Evolutionary conservation across 1,140 invertebrate genomes (phyloP).

Genomic region (Zaprionus vittiger): DNA sequence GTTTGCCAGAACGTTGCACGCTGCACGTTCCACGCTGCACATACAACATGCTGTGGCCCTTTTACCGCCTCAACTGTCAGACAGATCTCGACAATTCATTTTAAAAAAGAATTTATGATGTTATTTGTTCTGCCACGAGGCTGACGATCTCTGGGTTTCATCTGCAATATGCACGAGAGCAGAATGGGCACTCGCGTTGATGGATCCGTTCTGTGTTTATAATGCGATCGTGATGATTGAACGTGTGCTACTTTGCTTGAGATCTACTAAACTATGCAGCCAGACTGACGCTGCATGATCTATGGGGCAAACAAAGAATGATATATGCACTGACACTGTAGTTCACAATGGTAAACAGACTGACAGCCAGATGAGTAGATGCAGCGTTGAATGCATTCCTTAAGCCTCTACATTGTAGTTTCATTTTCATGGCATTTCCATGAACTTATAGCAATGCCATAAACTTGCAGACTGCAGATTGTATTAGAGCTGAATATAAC

Average conservation of each 20-base stretch:
- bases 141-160: background rate
- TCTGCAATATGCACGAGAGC: no score
- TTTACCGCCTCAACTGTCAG: background rate
- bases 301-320: background rate
- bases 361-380: background rate
- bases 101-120: background rate
- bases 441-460: background rate
- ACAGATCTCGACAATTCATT: background rate
- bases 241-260: background rate
- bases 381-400: background rate
- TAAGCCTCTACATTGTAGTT: background rate
- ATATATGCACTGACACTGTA: background rate
- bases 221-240: background rate
- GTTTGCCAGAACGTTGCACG: slow-evolving; percentile 1
- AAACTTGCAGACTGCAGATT: background rate
- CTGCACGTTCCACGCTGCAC: no score
- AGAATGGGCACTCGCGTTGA: background rate
- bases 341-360: background rate
- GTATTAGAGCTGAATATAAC: background rate
- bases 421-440: background rate
- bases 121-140: background rate
- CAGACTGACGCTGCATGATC: background rate
- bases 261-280: background rate
- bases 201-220: background rate
- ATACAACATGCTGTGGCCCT: no score